Percentiles rank a stretch among this genome's conserved stretches.
phyloP scores from a whole-genome alignment of 2,113 vertebrate species.

The Halichoerus grypus region DNA sequence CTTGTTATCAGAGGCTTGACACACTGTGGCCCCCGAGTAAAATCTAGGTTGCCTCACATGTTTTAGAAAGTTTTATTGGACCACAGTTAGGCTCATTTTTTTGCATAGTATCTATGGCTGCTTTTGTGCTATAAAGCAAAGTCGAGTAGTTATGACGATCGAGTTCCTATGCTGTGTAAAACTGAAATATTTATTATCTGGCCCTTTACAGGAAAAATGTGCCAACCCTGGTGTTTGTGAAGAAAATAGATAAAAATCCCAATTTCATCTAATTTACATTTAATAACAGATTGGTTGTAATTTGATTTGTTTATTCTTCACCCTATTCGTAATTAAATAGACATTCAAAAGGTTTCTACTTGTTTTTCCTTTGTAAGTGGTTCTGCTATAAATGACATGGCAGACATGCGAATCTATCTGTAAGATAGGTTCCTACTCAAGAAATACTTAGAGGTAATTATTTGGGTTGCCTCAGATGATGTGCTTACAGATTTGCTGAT shows the following conservation, averaged over 20 bases:
- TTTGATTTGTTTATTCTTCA: slow-evolving; percentile 26
- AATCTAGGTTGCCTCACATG: neutral
- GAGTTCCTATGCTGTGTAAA: neutral
- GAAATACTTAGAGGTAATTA: neutral
- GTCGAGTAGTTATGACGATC: neutral
- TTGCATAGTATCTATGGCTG: neutral
- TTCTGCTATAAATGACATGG: neutral
- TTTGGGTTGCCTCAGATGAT: neutral
- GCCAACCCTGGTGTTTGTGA: neutral
- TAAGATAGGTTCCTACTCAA: neutral
- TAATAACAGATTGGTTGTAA: neutral
- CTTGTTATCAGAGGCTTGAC: neutral
- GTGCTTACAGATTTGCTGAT: slow-evolving; percentile 32
- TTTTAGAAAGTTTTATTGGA: slow-evolving; percentile 20
- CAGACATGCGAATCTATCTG: neutral
- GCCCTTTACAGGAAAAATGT: neutral
- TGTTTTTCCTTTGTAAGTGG: slow-evolving; percentile 35
- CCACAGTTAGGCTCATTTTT: neutral
- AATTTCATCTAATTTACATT: neutral
- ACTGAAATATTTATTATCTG: neutral
- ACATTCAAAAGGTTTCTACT: neutral
- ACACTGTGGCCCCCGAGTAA: neutral
- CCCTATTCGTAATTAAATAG: neutral
- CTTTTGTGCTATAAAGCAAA: neutral
- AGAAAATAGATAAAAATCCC: neutral